phyloP scores from a whole-genome alignment of 2,888 invertebrate species.

The Campoplex capitator region DNA sequence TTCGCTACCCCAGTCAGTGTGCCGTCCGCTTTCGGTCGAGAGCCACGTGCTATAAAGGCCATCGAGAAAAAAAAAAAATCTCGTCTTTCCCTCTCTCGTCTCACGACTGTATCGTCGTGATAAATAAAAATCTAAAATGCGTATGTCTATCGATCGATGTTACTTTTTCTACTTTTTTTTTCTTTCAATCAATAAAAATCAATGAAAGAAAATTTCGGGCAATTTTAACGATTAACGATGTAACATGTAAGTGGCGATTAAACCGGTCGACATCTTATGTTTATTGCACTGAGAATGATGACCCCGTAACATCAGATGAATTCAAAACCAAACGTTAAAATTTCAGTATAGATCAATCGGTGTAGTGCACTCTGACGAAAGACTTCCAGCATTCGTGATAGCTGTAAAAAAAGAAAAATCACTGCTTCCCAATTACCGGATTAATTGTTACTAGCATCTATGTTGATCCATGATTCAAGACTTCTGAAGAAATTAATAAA shows the following conservation, averaged over 20 bases:
- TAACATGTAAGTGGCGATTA: conserved; percentile 21
- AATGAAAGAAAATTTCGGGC: conserved; percentile 1
- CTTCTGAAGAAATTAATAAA: neutral
- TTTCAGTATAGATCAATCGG: neutral
- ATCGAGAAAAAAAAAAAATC: conserved; percentile 28
- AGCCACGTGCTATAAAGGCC: conserved; percentile 75
- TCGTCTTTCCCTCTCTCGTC: conserved; percentile 21
- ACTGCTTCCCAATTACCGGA: neutral
- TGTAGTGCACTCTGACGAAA: neutral
- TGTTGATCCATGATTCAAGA: neutral
- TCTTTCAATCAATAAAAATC: neutral
- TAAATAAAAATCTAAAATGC: neutral
- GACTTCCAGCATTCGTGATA: neutral
- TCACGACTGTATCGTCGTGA: conserved; percentile 34
- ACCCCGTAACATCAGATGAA: neutral
- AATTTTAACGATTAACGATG: conserved; percentile 41
- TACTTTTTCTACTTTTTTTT: neutral
- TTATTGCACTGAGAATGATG: conserved; percentile 9
- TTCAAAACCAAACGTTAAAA: neutral
- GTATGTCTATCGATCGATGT: neutral
- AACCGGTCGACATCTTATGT: conserved; percentile 4
- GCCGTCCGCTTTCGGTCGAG: conserved; percentile 82
- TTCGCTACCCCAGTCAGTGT: conserved; percentile 76
- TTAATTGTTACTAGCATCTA: neutral
- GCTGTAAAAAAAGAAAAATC: conserved; percentile 7